phyloP scores from a whole-genome alignment of 2,113 vertebrate species.

The Percopsis transmontana region DNA sequence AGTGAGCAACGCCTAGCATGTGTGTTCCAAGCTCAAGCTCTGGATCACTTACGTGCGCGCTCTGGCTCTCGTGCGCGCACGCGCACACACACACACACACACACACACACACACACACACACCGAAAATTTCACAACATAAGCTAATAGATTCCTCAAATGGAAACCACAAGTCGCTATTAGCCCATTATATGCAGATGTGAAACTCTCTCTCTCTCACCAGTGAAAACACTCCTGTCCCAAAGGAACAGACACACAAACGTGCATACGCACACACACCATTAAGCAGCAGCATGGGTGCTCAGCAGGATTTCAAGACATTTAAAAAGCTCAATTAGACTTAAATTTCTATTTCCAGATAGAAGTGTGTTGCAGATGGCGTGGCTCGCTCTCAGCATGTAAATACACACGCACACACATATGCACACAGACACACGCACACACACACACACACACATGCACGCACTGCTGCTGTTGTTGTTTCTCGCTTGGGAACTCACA shows the following conservation, averaged over 20 bases:
- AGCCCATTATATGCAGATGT: conserved; percentile 46
- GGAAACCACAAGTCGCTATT: conserved; percentile 43
- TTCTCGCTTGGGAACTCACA: conserved; percentile 44
- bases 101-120: conserved; percentile 5
- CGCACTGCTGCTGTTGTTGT: too few relatives aligned
- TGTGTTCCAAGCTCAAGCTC: too few relatives aligned
- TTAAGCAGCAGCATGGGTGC: conserved; percentile 63
- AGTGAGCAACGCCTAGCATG: too few relatives aligned
- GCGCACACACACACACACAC: conserved; percentile 24
- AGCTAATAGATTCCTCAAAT: conserved; percentile 44
- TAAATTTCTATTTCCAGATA: conserved; percentile 62
- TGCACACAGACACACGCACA: too few relatives aligned
- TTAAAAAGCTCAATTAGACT: conserved; percentile 72
- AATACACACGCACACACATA: conserved; percentile 42
- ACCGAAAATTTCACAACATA: conserved; percentile 30
- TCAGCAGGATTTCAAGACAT: conserved; percentile 72
- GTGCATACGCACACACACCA: conserved; percentile 22
- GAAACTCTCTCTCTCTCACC: conserved; percentile 27
- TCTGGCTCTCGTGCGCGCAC: conserved; percentile 13
- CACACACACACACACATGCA: background rate
- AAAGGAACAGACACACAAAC: conserved; percentile 37
- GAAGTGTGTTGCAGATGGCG: conserved; percentile 56
- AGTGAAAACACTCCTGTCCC: conserved; percentile 34
- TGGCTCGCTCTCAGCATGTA: conserved; percentile 39
- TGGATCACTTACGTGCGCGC: conserved; percentile 3